Base-by-base conservation (phyloP, 2,113 vertebrate genomes). In the Potamarius usumacintae region DNA sequence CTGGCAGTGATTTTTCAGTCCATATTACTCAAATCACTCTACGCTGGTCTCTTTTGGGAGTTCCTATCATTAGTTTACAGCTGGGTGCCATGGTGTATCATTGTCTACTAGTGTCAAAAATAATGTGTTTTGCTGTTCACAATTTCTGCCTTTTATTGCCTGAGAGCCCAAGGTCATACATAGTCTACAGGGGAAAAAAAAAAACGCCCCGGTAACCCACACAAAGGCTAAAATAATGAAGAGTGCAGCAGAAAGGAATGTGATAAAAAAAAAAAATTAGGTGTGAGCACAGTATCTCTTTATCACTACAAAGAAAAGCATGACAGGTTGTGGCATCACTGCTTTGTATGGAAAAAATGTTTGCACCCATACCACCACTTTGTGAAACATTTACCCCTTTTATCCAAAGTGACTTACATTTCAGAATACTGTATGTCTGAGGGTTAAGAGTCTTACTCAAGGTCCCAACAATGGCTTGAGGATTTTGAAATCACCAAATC, bases 21-120 rank as follows among this genome's bases (percentile, higher is more conserved):
- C 9, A 5, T 48, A 25, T 25, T 50, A 22, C 74, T 50, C 48
- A 74, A 77, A 77, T 77, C 22, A 12, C 48, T 77, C 22, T 20
- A 76, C 0, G 9, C 42, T 50, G 72, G 72, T 50, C 5, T 10
- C 48, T 18, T n/a, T 25, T 78, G 52, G n/a, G 6, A 12, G 3
- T 55, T 78, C 25, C 25, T 55, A n/a, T 89, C 91, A 86, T 89
- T 88, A 90, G 65, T 84, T 34, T 34, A 58, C 4, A 80, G 53
- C 11, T 0, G 0, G 27, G 11, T 58, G 17, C 55, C 53, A 57
- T 20, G n/a, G 17, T 34, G 55, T 17, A 30, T 79, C 52, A 78
- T n/a, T 30, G n/a, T 80, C n/a, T 30, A 4, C 4, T 30, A 57
- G 77, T 9, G 2, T 27, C 77, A 57, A 4, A 57, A 27, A 57